Conservation (phyloP, 2,113 vertebrate genomes). For the Amazona vittata region DNA sequence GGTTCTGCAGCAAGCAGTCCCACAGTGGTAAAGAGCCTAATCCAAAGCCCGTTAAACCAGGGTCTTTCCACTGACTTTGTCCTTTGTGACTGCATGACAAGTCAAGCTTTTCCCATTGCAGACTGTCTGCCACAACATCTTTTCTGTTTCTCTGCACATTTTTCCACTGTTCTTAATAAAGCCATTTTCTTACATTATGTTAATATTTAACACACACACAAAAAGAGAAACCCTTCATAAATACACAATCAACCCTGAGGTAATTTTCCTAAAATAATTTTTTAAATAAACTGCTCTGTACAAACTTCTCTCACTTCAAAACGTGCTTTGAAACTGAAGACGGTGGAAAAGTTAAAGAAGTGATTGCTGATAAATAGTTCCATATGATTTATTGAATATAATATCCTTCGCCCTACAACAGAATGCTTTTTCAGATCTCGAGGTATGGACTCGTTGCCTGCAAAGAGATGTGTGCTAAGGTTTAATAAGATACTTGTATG, state of each 20-base stretch:
- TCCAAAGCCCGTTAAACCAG: not conserved
- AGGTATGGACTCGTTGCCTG: not conserved
- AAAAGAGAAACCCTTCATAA: constrained; percentile 60
- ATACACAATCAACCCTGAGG: constrained; percentile 69
- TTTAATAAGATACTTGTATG: not conserved
- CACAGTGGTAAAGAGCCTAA: not conserved
- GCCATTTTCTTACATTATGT: constrained; percentile 63
- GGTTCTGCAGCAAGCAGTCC: not conserved
- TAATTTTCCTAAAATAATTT: constrained; percentile 75
- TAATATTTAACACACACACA: constrained; percentile 4
- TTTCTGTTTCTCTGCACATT: constrained; percentile 35
- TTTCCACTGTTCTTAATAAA: constrained; percentile 69
- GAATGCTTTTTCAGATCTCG: constrained; percentile 29
- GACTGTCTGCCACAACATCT: constrained; percentile 36
- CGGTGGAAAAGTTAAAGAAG: constrained; percentile 73
- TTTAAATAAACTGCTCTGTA: constrained; percentile 65
- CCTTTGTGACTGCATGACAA: not conserved
- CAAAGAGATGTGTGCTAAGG: constrained; percentile 9
- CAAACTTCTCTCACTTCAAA: constrained; percentile 71
- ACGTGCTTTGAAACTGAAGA: constrained; percentile 72
- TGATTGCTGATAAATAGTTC: constrained; percentile 76
- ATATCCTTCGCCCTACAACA: constrained; percentile 54
- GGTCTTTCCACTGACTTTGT: constrained; percentile 11
- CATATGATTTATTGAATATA: constrained; percentile 73
- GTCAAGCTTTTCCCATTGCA: constrained; percentile 32